Conservation (phyloP, 2,888 invertebrate genomes). For the Portevinia maculata region DNA sequence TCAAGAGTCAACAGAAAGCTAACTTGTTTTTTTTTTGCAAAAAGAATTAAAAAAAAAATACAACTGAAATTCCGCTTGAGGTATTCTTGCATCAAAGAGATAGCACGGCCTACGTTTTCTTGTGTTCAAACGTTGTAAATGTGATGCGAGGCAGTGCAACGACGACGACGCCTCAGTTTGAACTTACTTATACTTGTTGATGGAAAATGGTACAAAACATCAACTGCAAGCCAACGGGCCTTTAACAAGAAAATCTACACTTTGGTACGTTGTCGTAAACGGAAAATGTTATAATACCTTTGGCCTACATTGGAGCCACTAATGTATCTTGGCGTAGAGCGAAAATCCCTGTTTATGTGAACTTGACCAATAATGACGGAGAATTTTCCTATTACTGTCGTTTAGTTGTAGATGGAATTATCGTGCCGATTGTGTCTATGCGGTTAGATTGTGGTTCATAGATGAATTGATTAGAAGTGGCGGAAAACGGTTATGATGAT, state of each 20-base stretch:
- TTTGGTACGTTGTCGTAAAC: slow-evolving; percentile 64
- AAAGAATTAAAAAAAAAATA: slow-evolving; percentile 18
- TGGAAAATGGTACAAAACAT: slow-evolving; percentile 52
- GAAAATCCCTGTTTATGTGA: slow-evolving; percentile 64
- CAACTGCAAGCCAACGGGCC: slow-evolving; percentile 58
- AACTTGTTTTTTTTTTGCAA: slow-evolving; percentile 44
- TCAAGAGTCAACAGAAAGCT: slow-evolving; percentile 54
- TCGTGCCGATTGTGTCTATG: slow-evolving; percentile 50
- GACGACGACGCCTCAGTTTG: slow-evolving; percentile 24
- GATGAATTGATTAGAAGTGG: slow-evolving; percentile 72
- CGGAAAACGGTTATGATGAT: slow-evolving; percentile 68
- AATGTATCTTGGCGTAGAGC: slow-evolving; percentile 45
- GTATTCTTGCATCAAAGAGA: slow-evolving; percentile 32
- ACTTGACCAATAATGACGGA: slow-evolving; percentile 65
- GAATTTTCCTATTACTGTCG: slow-evolving; percentile 35
- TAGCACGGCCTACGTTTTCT: slow-evolving; percentile 18
- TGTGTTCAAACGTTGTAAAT: not conserved
- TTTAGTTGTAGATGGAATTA: slow-evolving; percentile 22
- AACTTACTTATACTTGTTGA: slow-evolving; percentile 40
- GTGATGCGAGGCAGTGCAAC: slow-evolving; percentile 32
- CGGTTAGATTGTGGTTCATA: slow-evolving; percentile 64
- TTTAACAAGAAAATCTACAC: slow-evolving; percentile 53
- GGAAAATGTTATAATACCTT: slow-evolving; percentile 72
- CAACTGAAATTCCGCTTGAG: slow-evolving; percentile 61
- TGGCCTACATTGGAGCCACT: slow-evolving; percentile 66